Percentiles rank a stretch among this genome's conserved stretches.
Conservation (phyloP, 92 coral and sea anemone genomes). For the Zoanthus sociatus region DNA sequence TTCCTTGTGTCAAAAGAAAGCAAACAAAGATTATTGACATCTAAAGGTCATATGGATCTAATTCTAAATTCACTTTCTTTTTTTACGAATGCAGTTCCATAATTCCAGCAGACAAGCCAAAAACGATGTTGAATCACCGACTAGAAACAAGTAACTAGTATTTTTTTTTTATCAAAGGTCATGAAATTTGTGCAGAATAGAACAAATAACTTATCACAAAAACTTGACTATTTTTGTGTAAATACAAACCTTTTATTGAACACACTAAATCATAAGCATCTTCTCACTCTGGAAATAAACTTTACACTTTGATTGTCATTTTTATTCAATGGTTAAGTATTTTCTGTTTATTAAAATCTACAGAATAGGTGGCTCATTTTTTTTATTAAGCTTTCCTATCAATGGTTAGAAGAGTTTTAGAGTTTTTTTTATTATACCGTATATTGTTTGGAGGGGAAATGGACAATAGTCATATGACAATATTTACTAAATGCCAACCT, state of each 20-base stretch:
- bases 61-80: constrained; percentile 49
- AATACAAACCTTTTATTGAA: constrained; percentile 48
- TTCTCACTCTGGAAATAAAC: constrained; percentile 46
- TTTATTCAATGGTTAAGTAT: constrained; percentile 50
- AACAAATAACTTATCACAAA: constrained; percentile 60
- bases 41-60: constrained; percentile 55
- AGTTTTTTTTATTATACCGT: constrained; percentile 44
- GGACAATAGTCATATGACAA: constrained; percentile 21
- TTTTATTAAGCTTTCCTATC: no score
- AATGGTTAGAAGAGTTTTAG: constrained; percentile 54
- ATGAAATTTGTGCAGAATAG: constrained; percentile 59
- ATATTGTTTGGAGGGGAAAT: constrained; percentile 43
- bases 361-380: no score
- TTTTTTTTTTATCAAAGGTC: constrained; percentile 54
- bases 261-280: constrained; percentile 46
- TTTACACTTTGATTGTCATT: constrained; percentile 54
- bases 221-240: constrained; percentile 57
- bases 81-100: constrained; percentile 55
- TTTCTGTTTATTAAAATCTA: constrained; percentile 44
- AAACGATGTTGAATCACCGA: constrained; percentile 56
- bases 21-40: constrained; percentile 53
- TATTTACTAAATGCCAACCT: constrained; percentile 58
- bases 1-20: constrained; percentile 49
- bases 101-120: constrained; percentile 51
- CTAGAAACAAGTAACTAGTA: constrained; percentile 52